Conservation (phyloP, 2,888 invertebrate genomes). For the Ophonus ardosiacus region DNA sequence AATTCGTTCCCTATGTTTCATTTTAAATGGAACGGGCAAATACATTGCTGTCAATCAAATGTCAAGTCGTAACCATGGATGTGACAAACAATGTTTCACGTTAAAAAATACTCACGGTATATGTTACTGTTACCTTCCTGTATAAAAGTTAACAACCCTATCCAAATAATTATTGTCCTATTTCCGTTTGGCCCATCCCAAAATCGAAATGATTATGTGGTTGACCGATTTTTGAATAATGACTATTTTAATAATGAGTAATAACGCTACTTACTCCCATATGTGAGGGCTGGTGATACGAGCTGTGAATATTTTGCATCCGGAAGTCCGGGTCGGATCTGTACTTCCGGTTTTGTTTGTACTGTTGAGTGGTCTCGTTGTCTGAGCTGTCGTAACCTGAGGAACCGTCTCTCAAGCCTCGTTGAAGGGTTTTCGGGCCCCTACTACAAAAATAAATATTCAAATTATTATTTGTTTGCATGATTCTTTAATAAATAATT, state of each 20-base stretch:
- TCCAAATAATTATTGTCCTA: background rate
- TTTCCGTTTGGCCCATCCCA: slow-evolving; percentile 10
- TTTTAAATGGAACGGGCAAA: too few species aligned
- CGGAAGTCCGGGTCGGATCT: slow-evolving; percentile 93
- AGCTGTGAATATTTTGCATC: slow-evolving; percentile 80
- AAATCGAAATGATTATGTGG: background rate
- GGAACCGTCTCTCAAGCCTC: slow-evolving; percentile 89
- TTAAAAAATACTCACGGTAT: too few species aligned
- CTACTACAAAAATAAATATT: slow-evolving; percentile 71
- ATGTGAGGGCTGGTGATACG: slow-evolving; percentile 75
- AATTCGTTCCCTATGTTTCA: too few species aligned
- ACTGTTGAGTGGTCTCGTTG: slow-evolving; percentile 82
- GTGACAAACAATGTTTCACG: too few species aligned
- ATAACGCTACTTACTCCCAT: slow-evolving; percentile 44
- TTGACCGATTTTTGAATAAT: background rate
- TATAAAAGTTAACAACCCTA: background rate
- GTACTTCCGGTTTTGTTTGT: slow-evolving; percentile 85
- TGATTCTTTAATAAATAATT: too few species aligned
- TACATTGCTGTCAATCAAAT: too few species aligned
- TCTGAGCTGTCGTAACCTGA: slow-evolving; percentile 96
- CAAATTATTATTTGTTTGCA: background rate
- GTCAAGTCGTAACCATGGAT: too few species aligned
- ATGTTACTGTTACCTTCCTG: too few species aligned
- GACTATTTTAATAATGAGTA: background rate
- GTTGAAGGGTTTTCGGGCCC: slow-evolving; percentile 78